phyloP scores from a whole-genome alignment of 2,797 vertebrate species.

The Oceanodroma leucorhoa region DNA sequence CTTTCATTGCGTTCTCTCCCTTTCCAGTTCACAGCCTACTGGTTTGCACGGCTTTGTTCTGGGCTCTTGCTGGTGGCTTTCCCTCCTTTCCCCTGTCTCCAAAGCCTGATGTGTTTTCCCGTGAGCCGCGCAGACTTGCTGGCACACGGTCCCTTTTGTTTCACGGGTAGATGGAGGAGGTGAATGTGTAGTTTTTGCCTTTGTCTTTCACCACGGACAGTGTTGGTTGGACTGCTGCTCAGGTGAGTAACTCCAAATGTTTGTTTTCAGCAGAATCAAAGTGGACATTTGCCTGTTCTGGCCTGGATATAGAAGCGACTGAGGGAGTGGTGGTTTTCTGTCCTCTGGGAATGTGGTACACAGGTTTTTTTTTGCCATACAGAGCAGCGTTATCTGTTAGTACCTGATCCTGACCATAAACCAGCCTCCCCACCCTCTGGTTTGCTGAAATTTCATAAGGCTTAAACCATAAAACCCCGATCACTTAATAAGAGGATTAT shows the following conservation, averaged over 20 bases:
- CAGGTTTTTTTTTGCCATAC: background rate
- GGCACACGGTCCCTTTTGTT: rapidly evolving
- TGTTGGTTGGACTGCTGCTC: background rate
- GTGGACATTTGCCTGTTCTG: rapidly evolving
- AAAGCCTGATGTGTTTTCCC: background rate
- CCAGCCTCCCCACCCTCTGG: background rate
- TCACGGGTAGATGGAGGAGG: background rate
- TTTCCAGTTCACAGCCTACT: background rate
- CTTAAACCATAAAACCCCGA: rapidly evolving
- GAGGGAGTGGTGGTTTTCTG: background rate
- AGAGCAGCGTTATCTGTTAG: background rate
- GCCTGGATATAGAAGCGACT: rapidly evolving
- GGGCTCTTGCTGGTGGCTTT: background rate
- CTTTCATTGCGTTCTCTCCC: rapidly evolving
- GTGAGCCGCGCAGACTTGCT: background rate
- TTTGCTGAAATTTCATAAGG: background rate
- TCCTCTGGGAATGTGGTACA: rapidly evolving
- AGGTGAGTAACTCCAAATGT: rapidly evolving
- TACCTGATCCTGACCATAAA: background rate
- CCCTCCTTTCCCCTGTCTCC: background rate
- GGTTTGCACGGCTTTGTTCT: background rate
- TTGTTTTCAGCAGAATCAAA: background rate
- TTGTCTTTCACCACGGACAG: background rate
- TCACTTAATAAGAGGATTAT: background rate
- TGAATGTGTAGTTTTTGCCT: background rate